Conservation (phyloP, 2,797 vertebrate species). For the Sciurus vulgaris region DNA sequence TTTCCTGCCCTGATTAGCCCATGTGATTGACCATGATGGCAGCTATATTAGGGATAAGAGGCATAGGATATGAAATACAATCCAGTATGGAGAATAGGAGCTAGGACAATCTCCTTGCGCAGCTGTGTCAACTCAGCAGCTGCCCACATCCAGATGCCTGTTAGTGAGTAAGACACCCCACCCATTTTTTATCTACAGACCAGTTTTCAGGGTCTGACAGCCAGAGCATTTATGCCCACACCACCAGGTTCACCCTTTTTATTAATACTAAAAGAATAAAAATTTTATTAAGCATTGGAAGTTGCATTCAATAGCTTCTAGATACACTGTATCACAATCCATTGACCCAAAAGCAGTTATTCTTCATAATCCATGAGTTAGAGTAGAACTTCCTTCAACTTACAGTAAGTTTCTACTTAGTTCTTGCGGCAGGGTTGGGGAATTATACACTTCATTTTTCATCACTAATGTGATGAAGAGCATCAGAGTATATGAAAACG, state of each 20-base stretch:
- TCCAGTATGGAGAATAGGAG: background rate
- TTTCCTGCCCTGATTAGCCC: background rate
- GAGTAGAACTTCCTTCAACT: constrained; percentile 95
- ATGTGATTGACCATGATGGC: background rate
- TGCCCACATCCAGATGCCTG: background rate
- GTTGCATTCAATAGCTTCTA: no score
- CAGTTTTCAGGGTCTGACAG: background rate
- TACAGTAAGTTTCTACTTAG: constrained; percentile 96
- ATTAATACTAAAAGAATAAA: no score
- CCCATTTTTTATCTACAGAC: background rate
- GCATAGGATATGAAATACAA: background rate
- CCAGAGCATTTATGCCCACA: background rate
- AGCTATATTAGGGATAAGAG: background rate
- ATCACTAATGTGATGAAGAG: constrained; percentile 95
- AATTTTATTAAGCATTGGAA: no score
- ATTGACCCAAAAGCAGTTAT: constrained; percentile 96
- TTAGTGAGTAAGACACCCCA: background rate
- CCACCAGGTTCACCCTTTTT: background rate
- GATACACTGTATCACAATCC: constrained; percentile 89
- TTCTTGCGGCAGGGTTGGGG: constrained; percentile 93
- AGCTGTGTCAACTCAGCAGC: background rate
- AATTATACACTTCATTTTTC: constrained; percentile 95
- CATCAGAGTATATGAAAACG: no score
- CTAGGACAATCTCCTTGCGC: background rate
- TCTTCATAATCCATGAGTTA: constrained; percentile 95